A percentile compares a stretch with the other conserved stretches of the same genome.
Evolutionary conservation across 2,113 vertebrate species (phyloP).

Genomic region (Heptranchias perlo): DNA sequence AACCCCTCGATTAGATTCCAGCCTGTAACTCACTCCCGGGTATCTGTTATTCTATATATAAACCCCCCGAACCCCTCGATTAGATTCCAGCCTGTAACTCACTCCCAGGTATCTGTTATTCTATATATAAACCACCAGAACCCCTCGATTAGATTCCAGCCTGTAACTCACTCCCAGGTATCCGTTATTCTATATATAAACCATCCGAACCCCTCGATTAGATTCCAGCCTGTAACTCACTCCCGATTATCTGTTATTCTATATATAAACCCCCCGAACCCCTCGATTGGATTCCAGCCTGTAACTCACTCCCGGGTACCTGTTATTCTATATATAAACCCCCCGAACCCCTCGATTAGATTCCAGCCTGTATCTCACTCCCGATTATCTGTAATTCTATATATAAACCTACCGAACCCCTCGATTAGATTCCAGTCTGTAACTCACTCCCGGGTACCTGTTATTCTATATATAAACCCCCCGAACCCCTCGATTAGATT

Average conservation of each 20-base stretch:
- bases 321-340: not conserved
- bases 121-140: not conserved
- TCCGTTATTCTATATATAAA: not conserved
- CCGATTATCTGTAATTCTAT: not conserved
- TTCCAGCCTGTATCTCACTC: not conserved
- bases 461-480: not conserved
- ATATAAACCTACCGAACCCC: not conserved
- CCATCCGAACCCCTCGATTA: not conserved
- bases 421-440: not conserved
- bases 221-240: not conserved
- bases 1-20: not conserved
- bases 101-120: not conserved
- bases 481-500: not conserved
- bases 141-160: not conserved
- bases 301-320: not conserved
- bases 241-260: not conserved
- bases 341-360: not conserved
- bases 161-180: not conserved
- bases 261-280: not conserved
- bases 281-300: not conserved
- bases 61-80: not conserved
- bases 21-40: not conserved
- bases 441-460: not conserved
- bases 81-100: not conserved
- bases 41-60: not conserved